Conservation (phyloP, 2,113 vertebrate species). For the Gasterosteus aculeatus region DNA sequence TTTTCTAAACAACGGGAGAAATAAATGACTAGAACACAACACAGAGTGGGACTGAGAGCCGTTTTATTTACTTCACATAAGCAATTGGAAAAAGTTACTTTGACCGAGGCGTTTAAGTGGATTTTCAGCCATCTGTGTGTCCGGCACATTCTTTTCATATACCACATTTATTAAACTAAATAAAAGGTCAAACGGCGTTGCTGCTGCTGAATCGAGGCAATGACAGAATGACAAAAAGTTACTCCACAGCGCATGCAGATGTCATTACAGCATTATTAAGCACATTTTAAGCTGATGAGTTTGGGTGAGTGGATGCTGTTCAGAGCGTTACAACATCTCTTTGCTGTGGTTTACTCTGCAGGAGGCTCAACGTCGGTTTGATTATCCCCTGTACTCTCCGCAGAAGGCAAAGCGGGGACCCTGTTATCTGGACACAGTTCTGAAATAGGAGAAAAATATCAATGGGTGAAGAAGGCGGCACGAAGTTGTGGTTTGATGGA, state of each 20-base stretch:
- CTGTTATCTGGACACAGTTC: constrained; percentile 71
- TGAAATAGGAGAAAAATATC: constrained; percentile 38
- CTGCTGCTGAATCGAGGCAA: constrained; percentile 3
- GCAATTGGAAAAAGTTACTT: constrained; percentile 10
- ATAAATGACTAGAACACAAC: constrained; percentile 16
- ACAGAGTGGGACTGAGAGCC: not conserved
- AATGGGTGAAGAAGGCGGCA: not conserved
- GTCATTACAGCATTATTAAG: constrained; percentile 21
- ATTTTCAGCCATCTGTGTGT: not conserved
- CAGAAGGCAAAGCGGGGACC: constrained; percentile 1
- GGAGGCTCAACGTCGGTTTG: constrained; percentile 3
- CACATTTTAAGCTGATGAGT: constrained; percentile 21
- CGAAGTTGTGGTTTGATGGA: not conserved
- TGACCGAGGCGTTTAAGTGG: not conserved
- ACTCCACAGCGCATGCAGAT: constrained; percentile 4
- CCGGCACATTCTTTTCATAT: not conserved
- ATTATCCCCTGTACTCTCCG: constrained; percentile 16
- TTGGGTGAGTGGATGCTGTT: not conserved
- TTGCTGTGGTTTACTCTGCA: constrained; percentile 27
- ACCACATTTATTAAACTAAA: constrained; percentile 15
- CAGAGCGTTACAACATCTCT: not conserved
- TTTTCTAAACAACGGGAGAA: constrained; percentile 1
- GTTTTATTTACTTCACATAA: constrained; percentile 54
- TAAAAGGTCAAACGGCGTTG: not conserved
- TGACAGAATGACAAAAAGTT: not conserved